Base-by-base conservation (phyloP, 2,888 invertebrate species). In the Mesochorus sp. region DNA sequence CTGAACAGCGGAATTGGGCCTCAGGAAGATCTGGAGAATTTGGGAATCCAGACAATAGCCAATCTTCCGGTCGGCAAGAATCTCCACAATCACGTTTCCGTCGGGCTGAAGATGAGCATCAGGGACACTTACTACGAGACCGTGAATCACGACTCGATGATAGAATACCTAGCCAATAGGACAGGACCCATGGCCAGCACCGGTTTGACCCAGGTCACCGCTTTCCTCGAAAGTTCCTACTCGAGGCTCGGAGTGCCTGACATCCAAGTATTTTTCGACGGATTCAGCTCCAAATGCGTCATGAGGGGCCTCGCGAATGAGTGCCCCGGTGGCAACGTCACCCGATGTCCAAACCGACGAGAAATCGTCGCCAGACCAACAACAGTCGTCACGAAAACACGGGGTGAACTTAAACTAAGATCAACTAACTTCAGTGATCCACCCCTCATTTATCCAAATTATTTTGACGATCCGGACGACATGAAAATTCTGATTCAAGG, bases 361-460 rank as follows among this genome's bases (percentile, higher is more conserved):
- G 80, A 85, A 49, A 88, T 95, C 42, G 80, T 85, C 0, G 87
- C 87, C 0, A 85, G 91, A 39, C 91, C 91, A 0, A 90, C 91
- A 0, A 85, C 84, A 1, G 83, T 89, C 0, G 67, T 81, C 0
- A 55, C 86, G 0, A 85, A 84, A 3, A 88, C 88, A 57, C 83
- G 92, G 59, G 96, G 96, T 0, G 91, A 92, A 80, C 86, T 97
- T 49, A 93, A 92, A 82, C 91, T 97, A 3, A 92, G 93, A 76
- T 94, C 94, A 0, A 91, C 86, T 3, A 93, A 96, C 90, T 95
- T 96, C 0, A 92, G 93, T 70, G 93, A 94, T 12, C 92, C 93
- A 70, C 96, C 96, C 0, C 91, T 93, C 28, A 92, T 96, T 72
- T 93, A 95, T 83, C 95, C 95, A 0, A 95, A 96, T 89, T 96